Conservation (phyloP, 2,797 vertebrate genomes). For the Hippopotamyrus pictus region DNA sequence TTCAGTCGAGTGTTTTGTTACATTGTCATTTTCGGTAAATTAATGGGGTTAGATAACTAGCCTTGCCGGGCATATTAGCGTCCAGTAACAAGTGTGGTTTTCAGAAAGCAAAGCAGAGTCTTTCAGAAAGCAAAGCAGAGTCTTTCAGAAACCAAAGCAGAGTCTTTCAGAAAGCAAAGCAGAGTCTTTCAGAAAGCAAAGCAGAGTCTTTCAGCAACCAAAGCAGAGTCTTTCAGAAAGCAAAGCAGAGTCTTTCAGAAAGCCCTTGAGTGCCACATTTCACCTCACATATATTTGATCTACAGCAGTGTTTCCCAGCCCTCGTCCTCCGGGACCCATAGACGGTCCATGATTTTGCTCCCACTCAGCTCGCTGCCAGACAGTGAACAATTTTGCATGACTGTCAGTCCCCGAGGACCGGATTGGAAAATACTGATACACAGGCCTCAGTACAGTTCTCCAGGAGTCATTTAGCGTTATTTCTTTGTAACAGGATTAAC, state of each 20-base stretch:
- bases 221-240: neutral
- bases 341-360: neutral
- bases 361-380: neutral
- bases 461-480: neutral
- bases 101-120: neutral
- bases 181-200: neutral
- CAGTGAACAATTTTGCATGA: neutral
- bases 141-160: neutral
- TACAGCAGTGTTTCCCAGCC: neutral
- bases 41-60: constrained; percentile 32
- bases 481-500: neutral
- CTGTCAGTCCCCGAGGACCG: neutral
- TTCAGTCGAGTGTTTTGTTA: constrained; percentile 32
- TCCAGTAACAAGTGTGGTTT: constrained; percentile 23
- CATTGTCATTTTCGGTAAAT: constrained; percentile 36
- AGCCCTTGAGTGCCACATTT: neutral
- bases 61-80: constrained; percentile 32
- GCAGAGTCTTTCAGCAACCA: neutral
- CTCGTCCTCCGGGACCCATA: neutral
- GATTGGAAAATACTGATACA: neutral
- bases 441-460: neutral
- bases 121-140: neutral
- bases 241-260: neutral
- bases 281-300: constrained; percentile 2
- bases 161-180: neutral